Evolutionary conservation across 2,797 vertebrate species (phyloP).

Genomic region (Xenops minutus): DNA sequence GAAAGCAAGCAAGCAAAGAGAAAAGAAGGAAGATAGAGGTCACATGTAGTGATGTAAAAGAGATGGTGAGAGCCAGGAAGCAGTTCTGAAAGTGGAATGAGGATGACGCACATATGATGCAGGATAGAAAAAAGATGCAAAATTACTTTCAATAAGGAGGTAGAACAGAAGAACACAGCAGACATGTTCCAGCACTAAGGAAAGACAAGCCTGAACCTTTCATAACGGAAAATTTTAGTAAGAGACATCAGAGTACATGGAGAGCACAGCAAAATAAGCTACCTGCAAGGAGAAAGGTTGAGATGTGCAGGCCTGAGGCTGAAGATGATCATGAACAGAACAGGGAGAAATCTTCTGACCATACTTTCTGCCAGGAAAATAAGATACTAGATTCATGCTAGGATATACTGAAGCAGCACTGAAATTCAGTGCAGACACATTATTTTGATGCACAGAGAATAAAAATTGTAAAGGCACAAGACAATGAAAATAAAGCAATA

Average conservation of each 20-base stretch:
- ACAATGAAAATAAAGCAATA: background rate
- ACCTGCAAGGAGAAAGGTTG: background rate
- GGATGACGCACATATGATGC: background rate
- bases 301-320: background rate
- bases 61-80: background rate
- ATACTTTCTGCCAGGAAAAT: background rate
- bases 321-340: background rate
- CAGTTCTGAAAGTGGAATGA: background rate
- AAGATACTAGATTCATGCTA: background rate
- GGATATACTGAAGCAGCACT: background rate
- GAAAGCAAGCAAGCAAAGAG: background rate
- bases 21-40: background rate
- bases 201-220: background rate
- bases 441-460: background rate
- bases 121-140: background rate
- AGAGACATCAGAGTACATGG: background rate
- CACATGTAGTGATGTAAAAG: background rate
- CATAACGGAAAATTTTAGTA: background rate
- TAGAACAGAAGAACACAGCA: background rate
- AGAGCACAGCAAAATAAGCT: background rate
- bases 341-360: background rate
- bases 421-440: background rate
- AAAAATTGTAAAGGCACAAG: background rate
- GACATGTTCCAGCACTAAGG: background rate
- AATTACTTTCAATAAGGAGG: background rate